Evolutionary conservation across 2,888 invertebrate species (phyloP), one percentile per base, ranked within the genome.

Genomic region (Lacanobia oleracea): DNA sequence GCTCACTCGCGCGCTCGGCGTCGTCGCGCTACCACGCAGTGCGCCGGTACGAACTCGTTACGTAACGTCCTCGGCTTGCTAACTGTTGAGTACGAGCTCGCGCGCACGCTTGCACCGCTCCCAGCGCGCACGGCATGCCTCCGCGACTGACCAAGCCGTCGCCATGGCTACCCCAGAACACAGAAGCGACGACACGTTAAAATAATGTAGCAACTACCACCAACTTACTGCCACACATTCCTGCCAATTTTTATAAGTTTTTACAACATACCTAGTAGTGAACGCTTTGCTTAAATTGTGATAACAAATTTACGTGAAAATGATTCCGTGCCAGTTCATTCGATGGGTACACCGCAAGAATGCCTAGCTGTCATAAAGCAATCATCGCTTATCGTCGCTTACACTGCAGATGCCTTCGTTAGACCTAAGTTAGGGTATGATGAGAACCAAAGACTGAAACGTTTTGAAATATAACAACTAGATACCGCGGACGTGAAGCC

Each of bases 71-170:
- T 64, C 75, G 79, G 89, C 82, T 88, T 93, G 57, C 77, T 73
- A 91, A 90, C 94, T 95, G 95, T 95, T 95, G 95, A 94, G 94
- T 91, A 86, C 91, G 84, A 87, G 84, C 79, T 65, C 65, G 88
- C 90, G 91, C 91, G 86, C 94, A 94, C 94, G 95, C 95, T 95
- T 94, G 82, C 93, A 93, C 93, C 90, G 93, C 94, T 91, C 88
- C 85, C 90, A 91, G 85, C 91, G 92, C 90, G 91, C 90, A 91
- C 87, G 91, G 82, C 92, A 94, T 93, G 87, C 84, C 90, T 88
- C 78, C 68, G 79, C 85, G 79, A 83, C 73, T 59, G 73, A 84
- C 75, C 84, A 87, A 83, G 87, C 89, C 89, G 90, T 89, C 84
- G 82, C 88, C 88, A 89, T 90, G 88, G 88, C 89, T 86, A 90